These are phyloP conservation scores for Coendou prehensilis DNA, from an alignment of 2,797 vertebrate genomes.

Conservation along the genomic window DNA sequence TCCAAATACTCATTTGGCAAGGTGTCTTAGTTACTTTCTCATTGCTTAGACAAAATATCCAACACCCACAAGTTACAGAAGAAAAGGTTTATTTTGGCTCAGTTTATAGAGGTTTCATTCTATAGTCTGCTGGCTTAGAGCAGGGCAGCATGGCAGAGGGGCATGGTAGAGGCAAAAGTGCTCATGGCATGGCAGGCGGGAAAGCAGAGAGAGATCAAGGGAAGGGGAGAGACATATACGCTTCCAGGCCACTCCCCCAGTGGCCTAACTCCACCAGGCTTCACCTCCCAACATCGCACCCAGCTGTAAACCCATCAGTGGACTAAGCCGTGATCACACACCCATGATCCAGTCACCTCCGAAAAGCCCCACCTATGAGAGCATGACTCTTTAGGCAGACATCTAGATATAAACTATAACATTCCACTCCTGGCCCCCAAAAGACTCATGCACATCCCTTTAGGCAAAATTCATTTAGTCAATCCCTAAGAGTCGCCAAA, in stretches of 20 bases:
- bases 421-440: not conserved
- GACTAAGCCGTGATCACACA: not conserved
- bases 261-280: not conserved
- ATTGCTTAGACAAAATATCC: not conserved
- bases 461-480: not conserved
- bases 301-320: not conserved
- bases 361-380: not conserved
- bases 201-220: not conserved
- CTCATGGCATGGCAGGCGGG: not conserved
- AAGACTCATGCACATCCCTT: not conserved
- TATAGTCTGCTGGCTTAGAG: not conserved
- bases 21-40: not conserved
- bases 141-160: not conserved
- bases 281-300: not conserved
- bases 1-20: constrained; percentile 24
- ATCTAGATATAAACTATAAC: not conserved
- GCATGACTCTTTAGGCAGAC: not conserved
- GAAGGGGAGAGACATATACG: not conserved
- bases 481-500: not conserved
- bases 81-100: not conserved
- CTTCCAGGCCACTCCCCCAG: not conserved
- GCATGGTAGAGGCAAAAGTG: not conserved
- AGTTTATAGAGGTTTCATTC: not conserved
- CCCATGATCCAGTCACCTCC: not conserved
- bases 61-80: not conserved